Percentiles rank a stretch among this genome's conserved stretches.
phyloP scores from a whole-genome alignment of 1,140 invertebrate species.

The Scylla paramamosain region DNA sequence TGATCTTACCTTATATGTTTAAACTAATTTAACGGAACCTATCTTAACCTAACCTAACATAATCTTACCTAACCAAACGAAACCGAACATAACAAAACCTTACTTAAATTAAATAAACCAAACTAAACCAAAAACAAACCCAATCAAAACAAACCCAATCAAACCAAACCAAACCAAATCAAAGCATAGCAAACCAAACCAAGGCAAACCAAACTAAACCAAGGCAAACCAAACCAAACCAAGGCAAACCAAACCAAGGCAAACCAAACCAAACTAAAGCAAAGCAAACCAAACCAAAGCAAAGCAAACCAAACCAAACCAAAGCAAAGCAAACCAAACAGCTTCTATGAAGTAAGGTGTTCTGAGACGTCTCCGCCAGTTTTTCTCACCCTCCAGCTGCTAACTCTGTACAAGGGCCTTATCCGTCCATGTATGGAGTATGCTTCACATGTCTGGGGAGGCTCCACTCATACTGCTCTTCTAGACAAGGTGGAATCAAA shows the following conservation, averaged over 20 bases:
- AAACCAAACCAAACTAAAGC: conserved; percentile 55
- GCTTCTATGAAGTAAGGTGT: too few species aligned
- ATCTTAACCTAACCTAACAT: background rate
- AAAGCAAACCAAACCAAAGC: conserved; percentile 54
- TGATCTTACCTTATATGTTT: background rate
- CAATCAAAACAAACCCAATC: background rate
- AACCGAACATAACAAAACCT: conserved; percentile 16
- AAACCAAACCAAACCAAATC: conserved; percentile 21
- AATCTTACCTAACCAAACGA: background rate
- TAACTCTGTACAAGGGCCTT: too few species aligned
- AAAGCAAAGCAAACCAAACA: conserved; percentile 53
- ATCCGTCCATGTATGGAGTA: too few species aligned
- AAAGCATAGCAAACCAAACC: conserved; percentile 49
- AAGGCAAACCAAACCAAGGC: conserved; percentile 62
- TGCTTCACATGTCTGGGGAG: too few species aligned
- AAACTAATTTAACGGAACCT: background rate
- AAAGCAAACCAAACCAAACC: conserved; percentile 63
- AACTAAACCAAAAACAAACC: background rate
- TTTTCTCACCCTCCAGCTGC: too few species aligned
- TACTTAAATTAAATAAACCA: conserved; percentile 53
- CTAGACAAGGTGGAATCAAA: too few species aligned
- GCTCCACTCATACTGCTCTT: too few species aligned
- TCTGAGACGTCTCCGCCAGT: too few species aligned
- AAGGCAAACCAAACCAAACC: conserved; percentile 55
- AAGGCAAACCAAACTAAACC: conserved; percentile 51